Evolutionary conservation across 2,797 vertebrate species (phyloP), one percentile per base, ranked within the genome.

Genomic region (Mormyrops boulengeri): DNA sequence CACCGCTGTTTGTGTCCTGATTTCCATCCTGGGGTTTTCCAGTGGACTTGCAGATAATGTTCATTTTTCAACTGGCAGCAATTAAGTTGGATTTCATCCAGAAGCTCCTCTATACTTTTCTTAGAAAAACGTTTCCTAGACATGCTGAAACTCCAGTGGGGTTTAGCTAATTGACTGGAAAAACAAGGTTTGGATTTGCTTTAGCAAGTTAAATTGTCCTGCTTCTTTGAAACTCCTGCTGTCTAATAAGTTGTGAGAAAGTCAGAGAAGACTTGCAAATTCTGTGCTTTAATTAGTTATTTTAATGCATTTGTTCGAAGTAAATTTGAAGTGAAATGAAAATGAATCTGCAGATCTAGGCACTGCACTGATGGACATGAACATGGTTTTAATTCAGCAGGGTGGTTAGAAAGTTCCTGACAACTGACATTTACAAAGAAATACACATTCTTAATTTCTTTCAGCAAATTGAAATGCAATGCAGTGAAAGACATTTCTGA

Each of bases 151-250:
- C 89, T 89, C 91, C 90, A 62, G 85, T 88, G 91, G 93, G 91
- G 92, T 93, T 60, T 92, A 92, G 90, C 91, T 92, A 92, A 93
- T 94, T 92, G 93, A 92, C 90, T 91, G 89, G 88, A 91, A 94
- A 92, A 93, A 91, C 90, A 92, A 92, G 90, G 90, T 88, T 91
- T 85, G 85, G 91, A 92, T 93, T 94, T 90, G 93, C 92, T 90
- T 84, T 77, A 82, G 22, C 85, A 66, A 73, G 89, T 66, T 91
- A 82, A 93, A 91, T 90, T 91, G 84, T 91, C 85, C 77, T 91
- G 89, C 92, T 91, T 92, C 91, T 91, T 92, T 91, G 90, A 93
- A 91, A 90, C 90, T 90, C 60, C 84, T 82, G 88, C 77, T 12
- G 8, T 82, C 90, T 89, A 34, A 57, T 47, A 88, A 88, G 90